Conservation (phyloP, 1,140 invertebrate species). For the Sminthurinus signatus region DNA sequence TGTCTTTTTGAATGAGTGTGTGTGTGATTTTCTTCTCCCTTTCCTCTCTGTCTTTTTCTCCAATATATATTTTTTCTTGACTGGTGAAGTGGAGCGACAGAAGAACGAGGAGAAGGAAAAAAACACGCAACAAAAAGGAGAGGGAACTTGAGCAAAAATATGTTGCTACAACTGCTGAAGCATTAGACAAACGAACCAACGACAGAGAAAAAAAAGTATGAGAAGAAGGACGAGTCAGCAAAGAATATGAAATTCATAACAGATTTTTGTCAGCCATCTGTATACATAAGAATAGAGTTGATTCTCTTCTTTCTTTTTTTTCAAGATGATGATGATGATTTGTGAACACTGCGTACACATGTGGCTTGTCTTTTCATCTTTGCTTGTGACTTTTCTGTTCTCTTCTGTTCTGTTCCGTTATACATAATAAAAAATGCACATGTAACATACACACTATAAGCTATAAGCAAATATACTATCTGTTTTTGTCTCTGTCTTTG, state of each 20-base stretch:
- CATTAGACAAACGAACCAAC: background rate
- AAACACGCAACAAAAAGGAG: background rate
- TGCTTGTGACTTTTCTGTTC: background rate
- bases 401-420: background rate
- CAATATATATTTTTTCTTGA: slow-evolving; percentile 1
- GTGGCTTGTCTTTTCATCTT: slow-evolving; percentile 23
- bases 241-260: slow-evolving; percentile 29
- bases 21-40: background rate
- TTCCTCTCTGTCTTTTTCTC: background rate
- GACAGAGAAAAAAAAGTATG: background rate
- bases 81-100: slow-evolving; percentile 10
- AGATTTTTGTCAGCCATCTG: slow-evolving; percentile 29
- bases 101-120: background rate
- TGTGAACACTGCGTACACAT: slow-evolving; percentile 21
- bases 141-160: slow-evolving; percentile 10
- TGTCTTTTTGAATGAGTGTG: background rate
- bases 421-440: background rate
- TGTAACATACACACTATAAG: too few relatives aligned
- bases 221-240: background rate
- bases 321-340: slow-evolving; percentile 14
- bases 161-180: background rate
- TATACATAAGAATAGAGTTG: slow-evolving; percentile 29
- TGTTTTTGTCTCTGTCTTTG: background rate
- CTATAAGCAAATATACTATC: background rate
- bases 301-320: slow-evolving; percentile 33